Base-by-base conservation (phyloP, 2,797 vertebrate genomes). In the Acanthopagrus latus region DNA sequence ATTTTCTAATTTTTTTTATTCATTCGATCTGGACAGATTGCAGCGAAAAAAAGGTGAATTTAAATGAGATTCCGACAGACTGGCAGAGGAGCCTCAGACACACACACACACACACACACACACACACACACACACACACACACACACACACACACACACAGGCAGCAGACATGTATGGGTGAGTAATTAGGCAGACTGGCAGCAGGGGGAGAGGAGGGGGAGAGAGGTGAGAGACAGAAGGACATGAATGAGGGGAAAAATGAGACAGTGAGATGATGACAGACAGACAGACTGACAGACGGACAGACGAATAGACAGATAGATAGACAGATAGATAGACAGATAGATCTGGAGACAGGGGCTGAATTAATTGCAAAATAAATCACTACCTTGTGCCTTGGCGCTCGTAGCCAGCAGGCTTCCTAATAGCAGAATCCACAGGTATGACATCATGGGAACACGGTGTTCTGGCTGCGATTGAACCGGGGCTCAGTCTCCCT, bases 391-490 rank as follows among this genome's bases (percentile, higher is more conserved):
- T 95, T 95, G 85, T 59, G 91, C 92, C 60, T 71, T 89, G 87
- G 88, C 86, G 83, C 85, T 58, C 25, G 92, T 75, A 33, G 89
- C 88, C 84, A 94, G 83, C 70, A 95, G 92, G 91, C 91, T 93
- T 51, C 93, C 93, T 72, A 95, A 80, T 20, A 95, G 82, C 88
- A 95, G 92, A 88, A 95, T 93, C 95, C 94, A 95, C 91, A 95
- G 89, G 94, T 94, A 94, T 94, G 95, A 95, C 94, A 93, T 95
- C 91, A 94, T 92, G 81, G 89, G 88, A 92, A 94, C 90, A 87
- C 89, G 80, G 88, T 88, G 88, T 91, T 80, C 92, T 89, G 88
- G 78, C 75, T 85, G 65, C 60, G 74, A 63, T 62, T 67, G 82
- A 81, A 82, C 18, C 76, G 47, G 88, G 74, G 74, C 23, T 79